Conservation (phyloP, 2,888 invertebrate species). For the Eupithecia centaureata region DNA sequence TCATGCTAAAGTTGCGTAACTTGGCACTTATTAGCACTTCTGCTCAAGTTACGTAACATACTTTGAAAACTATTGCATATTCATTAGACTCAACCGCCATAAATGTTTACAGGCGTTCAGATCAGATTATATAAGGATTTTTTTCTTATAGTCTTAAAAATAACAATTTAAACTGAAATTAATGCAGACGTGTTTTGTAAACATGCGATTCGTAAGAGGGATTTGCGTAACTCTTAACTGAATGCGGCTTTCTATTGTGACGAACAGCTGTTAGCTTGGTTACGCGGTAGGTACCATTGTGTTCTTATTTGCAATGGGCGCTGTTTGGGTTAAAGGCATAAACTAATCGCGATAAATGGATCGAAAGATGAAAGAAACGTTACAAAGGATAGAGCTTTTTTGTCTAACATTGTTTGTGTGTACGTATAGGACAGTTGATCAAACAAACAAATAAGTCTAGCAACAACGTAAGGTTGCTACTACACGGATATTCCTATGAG, state of each 20-base stretch:
- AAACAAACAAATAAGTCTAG: background rate
- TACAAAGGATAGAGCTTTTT: background rate
- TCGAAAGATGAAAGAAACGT: background rate
- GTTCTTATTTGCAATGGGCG: constrained; percentile 64
- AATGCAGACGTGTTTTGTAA: constrained; percentile 63
- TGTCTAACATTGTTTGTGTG: background rate
- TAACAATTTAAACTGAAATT: constrained; percentile 26
- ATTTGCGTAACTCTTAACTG: constrained; percentile 71
- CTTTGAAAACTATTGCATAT: constrained; percentile 41
- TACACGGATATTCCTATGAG: background rate
- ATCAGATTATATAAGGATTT: constrained; percentile 35
- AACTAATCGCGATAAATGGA: constrained; percentile 33
- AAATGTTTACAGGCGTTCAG: constrained; percentile 37
- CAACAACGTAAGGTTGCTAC: background rate
- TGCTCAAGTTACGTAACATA: constrained; percentile 42
- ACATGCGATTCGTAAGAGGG: constrained; percentile 50
- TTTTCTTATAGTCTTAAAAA: constrained; percentile 24
- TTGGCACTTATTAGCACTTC: constrained; percentile 42
- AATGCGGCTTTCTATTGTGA: constrained; percentile 75
- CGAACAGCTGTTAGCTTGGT: constrained; percentile 71
- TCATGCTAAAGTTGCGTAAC: constrained; percentile 42
- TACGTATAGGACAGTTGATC: background rate
- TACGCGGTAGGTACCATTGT: constrained; percentile 68
- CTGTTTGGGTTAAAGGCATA: constrained; percentile 52
- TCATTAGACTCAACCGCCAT: constrained; percentile 39